Base-by-base conservation (phyloP, 2,113 vertebrate species). In the Melanocharis versteri region DNA sequence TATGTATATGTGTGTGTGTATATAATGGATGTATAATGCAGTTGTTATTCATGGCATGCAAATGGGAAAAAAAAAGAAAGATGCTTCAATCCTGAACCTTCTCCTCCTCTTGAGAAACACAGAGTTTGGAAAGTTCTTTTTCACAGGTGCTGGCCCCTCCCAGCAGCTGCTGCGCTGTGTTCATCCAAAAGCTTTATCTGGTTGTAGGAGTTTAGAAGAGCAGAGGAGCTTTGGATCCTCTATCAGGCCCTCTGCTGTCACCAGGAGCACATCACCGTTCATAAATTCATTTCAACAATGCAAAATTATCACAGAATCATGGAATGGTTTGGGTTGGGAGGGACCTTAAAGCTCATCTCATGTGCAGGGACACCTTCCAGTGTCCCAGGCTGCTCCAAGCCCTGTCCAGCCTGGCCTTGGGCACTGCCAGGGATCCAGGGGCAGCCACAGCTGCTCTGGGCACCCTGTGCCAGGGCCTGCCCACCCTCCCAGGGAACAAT, bases 351-450 rank as follows among this genome's bases (percentile, higher is more conserved):
- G 5, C 30, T 6, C 47, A 54, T 19, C 61, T 1, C 6, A 6
- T 39, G 58, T n/a, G 19, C 51, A 73, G 33, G 39, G 39, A 12
- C 69, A n/a, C 10, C 24, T 68, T 0, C 19, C 45, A 10, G 28
- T 3, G 1, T 20, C 60, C 77, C 69, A 68, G 45, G 24, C 0
- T 6, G 61, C 53, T 68, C n/a, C 69, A 2, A 57, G 2, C 27
- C 58, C 26, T 0, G 0, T 39, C 51, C 77, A 54, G 0, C 54
- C 54, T 37, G 54, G 54, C 62, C 62, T 19, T 5, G 54, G 70
- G 0, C 79, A 48, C 12, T 76, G 0, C 70, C 87, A 70, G 48
- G 62, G 71, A 20, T 69, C 10, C 64, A 69, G 87, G n/a, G 16
- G 40, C 78, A 89, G 53, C 61, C 61, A 4, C n/a, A 61, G 78